Evolutionary conservation across 2,113 vertebrate species (phyloP), one percentile per base, ranked within the genome.

Genomic region (Vidua chalybeata): DNA sequence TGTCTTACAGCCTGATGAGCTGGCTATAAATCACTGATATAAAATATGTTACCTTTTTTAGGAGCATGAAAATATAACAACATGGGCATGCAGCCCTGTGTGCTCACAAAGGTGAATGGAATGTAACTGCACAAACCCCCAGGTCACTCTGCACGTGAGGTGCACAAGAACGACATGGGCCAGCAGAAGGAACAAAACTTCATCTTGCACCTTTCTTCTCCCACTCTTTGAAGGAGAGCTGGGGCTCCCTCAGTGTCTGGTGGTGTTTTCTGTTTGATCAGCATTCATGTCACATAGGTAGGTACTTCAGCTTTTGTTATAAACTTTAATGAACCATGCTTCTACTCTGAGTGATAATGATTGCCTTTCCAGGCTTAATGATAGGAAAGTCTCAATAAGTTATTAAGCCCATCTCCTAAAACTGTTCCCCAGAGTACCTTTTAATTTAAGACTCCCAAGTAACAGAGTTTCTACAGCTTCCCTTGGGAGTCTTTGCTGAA

Each of bases 101-200:
- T 61, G 22, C 52, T 81, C 62, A 8, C 23, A 30, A 18, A 72
- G 45, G 45, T 69, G 77, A 64, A 68, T 43, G 56, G 58, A 73
- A 81, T 52, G 35, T 14, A 59, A 20, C 45, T 61, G 22, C 33
- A 37, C 64, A n/a, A 84, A 49, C 12, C 23, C 41, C n/a, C 26
- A 31, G 63, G 41, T 76, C 74, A 89, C 12, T 46, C 46, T 69
- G 13, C 69, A 79, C 0, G 0, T 69, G 58, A 96, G 16, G 14
- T 66, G 43, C 31, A 30, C 46, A 54, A 33, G 31, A 73, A 79
- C 0, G 0, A n/a, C 55, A 55, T 0, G 0, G 54, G 9, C 7
- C 45, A 91, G 13, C 15, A 56, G 51, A 84, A 82, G 56, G 23
- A 75, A 13, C 31, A 68, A 58, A 79, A 55, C 8, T 76, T 69